Conservation (phyloP, 35 echinoderm and acorn worm species). For the Eucidaris tribuloides region DNA sequence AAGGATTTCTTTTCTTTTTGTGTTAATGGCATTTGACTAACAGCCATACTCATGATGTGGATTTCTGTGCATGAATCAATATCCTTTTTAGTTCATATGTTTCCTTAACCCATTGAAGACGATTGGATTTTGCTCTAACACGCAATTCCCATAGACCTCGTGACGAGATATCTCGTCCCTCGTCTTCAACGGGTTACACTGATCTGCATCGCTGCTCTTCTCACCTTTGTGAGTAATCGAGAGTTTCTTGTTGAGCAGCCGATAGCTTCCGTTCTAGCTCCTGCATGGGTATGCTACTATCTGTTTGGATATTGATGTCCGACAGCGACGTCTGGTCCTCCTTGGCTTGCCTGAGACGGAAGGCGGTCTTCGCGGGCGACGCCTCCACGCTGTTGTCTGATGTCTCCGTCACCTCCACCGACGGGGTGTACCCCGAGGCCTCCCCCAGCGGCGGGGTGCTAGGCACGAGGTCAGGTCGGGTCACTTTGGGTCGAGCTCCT, state of each 20-base stretch:
- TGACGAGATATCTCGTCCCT: too few relatives aligned
- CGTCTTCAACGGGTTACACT: too few relatives aligned
- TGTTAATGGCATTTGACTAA: too few relatives aligned
- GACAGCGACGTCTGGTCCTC: conserved; percentile 5
- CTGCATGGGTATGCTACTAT: conserved; percentile 23
- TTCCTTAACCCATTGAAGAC: too few relatives aligned
- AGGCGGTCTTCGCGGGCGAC: conserved; percentile 12
- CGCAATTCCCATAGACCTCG: too few relatives aligned
- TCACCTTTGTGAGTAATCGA: conserved; percentile 49
- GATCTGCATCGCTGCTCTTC: neutral
- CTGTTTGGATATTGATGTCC: conserved; percentile 36
- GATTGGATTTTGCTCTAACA: too few relatives aligned
- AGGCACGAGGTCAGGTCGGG: conserved; percentile 79
- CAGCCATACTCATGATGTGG: too few relatives aligned
- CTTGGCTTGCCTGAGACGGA: conserved; percentile 7
- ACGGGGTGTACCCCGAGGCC: conserved; percentile 25
- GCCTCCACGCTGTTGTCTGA: neutral
- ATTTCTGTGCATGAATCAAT: too few relatives aligned
- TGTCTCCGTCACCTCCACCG: neutral
- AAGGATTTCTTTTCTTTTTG: too few relatives aligned
- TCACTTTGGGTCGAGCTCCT: conserved; percentile 72
- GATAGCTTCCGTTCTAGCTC: conserved; percentile 38
- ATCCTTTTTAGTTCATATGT: too few relatives aligned
- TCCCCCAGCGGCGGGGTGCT: conserved; percentile 69
- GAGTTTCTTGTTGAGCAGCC: conserved; percentile 1